Conservation (phyloP, 2,113 vertebrate genomes). For the Takifugu flavidus region DNA sequence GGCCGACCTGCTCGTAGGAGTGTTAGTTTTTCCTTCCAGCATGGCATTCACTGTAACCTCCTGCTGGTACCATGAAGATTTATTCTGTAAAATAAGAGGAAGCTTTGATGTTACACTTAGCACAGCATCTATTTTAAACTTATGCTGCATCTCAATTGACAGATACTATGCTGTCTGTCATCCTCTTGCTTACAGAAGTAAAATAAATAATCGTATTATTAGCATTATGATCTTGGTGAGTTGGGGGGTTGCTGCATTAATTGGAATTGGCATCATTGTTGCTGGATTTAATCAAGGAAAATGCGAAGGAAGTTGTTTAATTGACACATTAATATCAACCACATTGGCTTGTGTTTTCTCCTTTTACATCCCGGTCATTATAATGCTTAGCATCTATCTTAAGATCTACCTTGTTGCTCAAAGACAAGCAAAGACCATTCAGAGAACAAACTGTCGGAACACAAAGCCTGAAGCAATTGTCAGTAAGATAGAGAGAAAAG, state of each 20-base stretch:
- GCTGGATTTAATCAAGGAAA: not conserved
- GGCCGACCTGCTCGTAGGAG: slow-evolving; percentile 9
- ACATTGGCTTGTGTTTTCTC: not conserved
- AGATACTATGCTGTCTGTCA: slow-evolving; percentile 20
- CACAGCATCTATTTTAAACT: slow-evolving; percentile 2
- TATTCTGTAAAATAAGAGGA: slow-evolving; percentile 5
- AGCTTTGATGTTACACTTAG: slow-evolving; percentile 3
- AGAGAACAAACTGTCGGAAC: not conserved
- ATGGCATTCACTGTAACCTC: not conserved
- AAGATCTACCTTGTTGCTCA: slow-evolving; percentile 7
- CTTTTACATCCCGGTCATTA: slow-evolving; percentile 9
- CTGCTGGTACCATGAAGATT: not conserved
- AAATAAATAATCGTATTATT: not conserved
- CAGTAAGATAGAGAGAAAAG: slow-evolving; percentile 22
- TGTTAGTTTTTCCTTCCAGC: slow-evolving; percentile 12
- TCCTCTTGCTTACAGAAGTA: slow-evolving; percentile 14
- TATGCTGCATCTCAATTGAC: slow-evolving; percentile 25
- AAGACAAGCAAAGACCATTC: not conserved
- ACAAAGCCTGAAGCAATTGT: not conserved
- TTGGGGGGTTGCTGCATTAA: slow-evolving; percentile 3
- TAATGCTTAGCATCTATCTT: slow-evolving; percentile 17
- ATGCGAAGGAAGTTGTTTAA: not conserved
- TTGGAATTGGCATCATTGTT: not conserved
- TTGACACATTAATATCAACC: not conserved
- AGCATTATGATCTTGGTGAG: slow-evolving; percentile 12